phyloP scores from a whole-genome alignment of 2,797 vertebrate species.

The Telmatherina bonti region DNA sequence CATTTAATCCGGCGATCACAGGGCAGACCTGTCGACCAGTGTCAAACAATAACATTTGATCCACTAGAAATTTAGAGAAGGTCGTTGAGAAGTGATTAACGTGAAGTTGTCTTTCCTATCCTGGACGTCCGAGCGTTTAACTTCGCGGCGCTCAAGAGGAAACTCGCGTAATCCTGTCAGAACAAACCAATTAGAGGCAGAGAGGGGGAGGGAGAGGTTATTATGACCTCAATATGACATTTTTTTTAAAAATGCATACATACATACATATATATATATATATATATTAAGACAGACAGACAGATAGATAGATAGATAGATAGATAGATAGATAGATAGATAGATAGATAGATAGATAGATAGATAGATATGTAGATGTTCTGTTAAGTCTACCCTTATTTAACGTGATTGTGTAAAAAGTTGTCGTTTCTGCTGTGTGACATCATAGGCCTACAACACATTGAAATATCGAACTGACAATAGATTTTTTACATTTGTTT shows the following conservation, averaged over 20 bases:
- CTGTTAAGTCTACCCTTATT: too few species aligned
- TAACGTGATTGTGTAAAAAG: too few species aligned
- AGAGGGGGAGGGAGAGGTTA: slow-evolving; percentile 28
- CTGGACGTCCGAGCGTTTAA: slow-evolving; percentile 43
- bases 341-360: too few species aligned
- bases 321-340: too few species aligned
- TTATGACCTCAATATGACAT: slow-evolving; percentile 36
- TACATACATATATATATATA: background rate
- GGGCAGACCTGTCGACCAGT: slow-evolving; percentile 13
- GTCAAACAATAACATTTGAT: slow-evolving; percentile 16
- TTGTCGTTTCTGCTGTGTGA: too few species aligned
- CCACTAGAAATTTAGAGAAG: background rate
- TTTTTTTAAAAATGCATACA: background rate
- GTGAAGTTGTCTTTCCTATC: slow-evolving; percentile 1
- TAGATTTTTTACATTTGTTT: too few species aligned
- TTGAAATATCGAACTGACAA: too few species aligned
- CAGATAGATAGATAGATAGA: too few species aligned
- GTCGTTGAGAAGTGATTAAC: background rate
- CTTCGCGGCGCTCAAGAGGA: slow-evolving; percentile 67
- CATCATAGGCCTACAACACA: too few species aligned
- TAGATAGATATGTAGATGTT: too few species aligned
- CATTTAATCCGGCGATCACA: slow-evolving; percentile 33
- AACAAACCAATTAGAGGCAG: slow-evolving; percentile 71
- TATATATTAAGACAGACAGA: too few species aligned
- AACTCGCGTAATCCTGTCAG: slow-evolving; percentile 71